These are phyloP conservation scores for Keiferia lycopersicella DNA, from an alignment of 2,888 invertebrate genomes.

Conservation along the genomic window DNA sequence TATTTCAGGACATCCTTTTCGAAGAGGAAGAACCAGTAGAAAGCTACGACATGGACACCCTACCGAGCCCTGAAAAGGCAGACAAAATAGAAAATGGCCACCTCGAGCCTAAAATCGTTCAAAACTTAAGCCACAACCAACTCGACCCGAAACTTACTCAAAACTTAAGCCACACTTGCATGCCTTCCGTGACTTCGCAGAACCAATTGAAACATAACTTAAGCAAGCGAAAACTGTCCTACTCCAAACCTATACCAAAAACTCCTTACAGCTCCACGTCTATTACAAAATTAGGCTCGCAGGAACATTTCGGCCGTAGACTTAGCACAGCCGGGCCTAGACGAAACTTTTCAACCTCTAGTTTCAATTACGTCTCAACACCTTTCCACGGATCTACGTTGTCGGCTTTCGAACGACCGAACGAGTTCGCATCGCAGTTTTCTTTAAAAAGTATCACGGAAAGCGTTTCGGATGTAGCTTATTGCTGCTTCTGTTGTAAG, in stretches of 20 bases:
- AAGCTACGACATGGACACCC: slow-evolving; percentile 43
- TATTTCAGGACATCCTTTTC: slow-evolving; percentile 66
- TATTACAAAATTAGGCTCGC: slow-evolving; percentile 66
- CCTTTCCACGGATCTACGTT: slow-evolving; percentile 92
- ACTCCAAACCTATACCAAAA: slow-evolving; percentile 60
- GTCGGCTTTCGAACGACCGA: slow-evolving; percentile 87
- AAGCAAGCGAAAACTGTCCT: slow-evolving; percentile 66
- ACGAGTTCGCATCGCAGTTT: slow-evolving; percentile 89
- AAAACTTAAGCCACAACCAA: slow-evolving; percentile 1
- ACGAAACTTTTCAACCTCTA: slow-evolving; percentile 88
- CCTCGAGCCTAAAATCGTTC: not conserved
- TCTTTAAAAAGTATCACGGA: slow-evolving; percentile 86
- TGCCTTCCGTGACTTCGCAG: slow-evolving; percentile 36
- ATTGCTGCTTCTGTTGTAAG: slow-evolving; percentile 71
- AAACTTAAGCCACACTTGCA: slow-evolving; percentile 7
- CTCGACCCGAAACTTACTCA: not conserved
- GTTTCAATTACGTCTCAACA: slow-evolving; percentile 91
- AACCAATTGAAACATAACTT: slow-evolving; percentile 56
- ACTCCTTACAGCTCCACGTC: slow-evolving; percentile 81
- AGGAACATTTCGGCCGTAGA: slow-evolving; percentile 61
- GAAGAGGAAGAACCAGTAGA: slow-evolving; percentile 70
- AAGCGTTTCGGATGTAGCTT: slow-evolving; percentile 75
- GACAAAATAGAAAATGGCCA: slow-evolving; percentile 11
- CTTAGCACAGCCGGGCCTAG: slow-evolving; percentile 72
- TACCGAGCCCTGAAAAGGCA: slow-evolving; percentile 34